Conservation (phyloP, 2,113 vertebrate genomes). For the Meriones unguiculatus region DNA sequence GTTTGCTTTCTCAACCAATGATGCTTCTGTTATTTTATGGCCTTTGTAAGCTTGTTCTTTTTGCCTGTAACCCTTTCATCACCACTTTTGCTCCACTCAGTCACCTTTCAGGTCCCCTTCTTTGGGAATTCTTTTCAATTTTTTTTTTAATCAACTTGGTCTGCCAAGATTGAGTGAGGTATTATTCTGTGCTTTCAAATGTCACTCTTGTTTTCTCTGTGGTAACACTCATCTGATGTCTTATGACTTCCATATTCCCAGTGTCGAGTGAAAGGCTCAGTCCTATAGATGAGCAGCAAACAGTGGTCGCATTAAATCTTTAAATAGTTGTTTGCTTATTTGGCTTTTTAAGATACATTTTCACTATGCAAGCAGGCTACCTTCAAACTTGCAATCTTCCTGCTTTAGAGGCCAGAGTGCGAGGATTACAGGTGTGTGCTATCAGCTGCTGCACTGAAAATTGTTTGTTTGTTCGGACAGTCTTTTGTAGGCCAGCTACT, state of each 20-base stretch:
- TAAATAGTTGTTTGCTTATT: not conserved
- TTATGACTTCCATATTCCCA: not conserved
- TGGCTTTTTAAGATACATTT: not conserved
- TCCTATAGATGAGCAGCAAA: not conserved
- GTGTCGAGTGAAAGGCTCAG: not conserved
- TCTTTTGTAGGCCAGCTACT: not conserved
- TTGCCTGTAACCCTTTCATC: not conserved
- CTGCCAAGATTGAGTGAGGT: not conserved
- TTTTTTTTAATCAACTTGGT: not conserved
- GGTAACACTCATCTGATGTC: not conserved
- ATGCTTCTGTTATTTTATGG: not conserved
- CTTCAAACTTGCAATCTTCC: not conserved
- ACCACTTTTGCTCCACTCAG: not conserved
- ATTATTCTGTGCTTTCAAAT: not conserved
- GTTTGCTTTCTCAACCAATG: not conserved
- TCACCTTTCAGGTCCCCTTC: not conserved
- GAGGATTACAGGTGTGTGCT: not conserved
- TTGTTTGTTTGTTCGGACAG: not conserved
- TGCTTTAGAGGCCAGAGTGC: not conserved
- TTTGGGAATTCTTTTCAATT: slow-evolving; percentile 32
- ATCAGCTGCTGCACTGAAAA: not conserved
- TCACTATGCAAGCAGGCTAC: not conserved
- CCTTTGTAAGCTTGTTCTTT: not conserved
- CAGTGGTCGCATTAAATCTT: not conserved
- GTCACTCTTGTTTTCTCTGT: not conserved